These are phyloP conservation scores for Pandion haliaetus DNA, from an alignment of 2,113 vertebrate genomes.

Conservation along the genomic window DNA sequence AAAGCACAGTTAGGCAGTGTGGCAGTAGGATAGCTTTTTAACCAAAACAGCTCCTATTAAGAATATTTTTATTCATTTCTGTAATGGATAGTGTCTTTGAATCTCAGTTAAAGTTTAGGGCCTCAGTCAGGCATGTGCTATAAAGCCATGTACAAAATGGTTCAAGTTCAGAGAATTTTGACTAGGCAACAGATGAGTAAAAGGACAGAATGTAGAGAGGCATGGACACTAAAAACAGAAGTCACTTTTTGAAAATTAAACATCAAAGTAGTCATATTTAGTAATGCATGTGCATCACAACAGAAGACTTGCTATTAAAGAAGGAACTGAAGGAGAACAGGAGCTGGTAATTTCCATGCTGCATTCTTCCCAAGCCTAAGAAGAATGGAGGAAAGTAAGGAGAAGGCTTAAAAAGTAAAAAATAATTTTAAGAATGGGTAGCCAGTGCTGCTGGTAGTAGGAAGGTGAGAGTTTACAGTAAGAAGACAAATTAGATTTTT, in stretches of 20 bases:
- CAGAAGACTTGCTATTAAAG: not conserved
- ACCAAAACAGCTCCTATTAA: not conserved
- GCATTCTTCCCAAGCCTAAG: not conserved
- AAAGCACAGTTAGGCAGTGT: not conserved
- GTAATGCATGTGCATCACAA: not conserved
- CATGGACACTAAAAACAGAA: not conserved
- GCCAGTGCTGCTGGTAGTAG: not conserved
- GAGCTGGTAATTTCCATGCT: not conserved
- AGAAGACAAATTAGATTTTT: not conserved
- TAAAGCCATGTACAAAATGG: not conserved
- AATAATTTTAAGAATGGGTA: not conserved
- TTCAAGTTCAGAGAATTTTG: not conserved
- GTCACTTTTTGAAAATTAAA: not conserved
- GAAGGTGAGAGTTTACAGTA: not conserved
- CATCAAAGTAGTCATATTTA: not conserved
- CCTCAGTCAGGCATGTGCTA: not conserved
- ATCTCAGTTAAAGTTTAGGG: not conserved
- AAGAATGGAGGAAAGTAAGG: not conserved
- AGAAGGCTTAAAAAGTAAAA: not conserved
- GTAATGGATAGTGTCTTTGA: not conserved
- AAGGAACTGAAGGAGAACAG: not conserved
- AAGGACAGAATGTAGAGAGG: not conserved
- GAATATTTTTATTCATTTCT: not conserved
- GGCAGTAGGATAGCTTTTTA: not conserved
- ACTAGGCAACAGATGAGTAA: not conserved